Base-by-base conservation (phyloP, 2,113 vertebrate genomes). In the Equus quagga region DNA sequence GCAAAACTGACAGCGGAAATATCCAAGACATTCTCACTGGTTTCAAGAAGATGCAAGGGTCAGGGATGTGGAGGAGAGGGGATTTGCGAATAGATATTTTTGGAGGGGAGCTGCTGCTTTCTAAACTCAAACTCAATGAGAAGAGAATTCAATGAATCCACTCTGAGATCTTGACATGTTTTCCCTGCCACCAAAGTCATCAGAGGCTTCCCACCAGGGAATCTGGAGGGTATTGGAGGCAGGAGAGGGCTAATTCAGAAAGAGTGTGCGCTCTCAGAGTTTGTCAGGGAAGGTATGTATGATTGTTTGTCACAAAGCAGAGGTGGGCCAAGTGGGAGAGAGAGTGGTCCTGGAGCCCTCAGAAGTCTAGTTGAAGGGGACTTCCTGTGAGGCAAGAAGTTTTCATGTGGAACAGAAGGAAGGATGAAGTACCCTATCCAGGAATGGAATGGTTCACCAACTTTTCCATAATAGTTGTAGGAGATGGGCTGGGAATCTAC, bases 251-350 rank as follows among this genome's bases (percentile, higher is more conserved):
- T 60, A 36, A 69, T 67, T 44, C 17, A 94, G 56, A 26, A 54
- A 36, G 17, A 89, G 11, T 0, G 11, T 67, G 7, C 1, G 5
- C 24, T 24, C 62, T 54, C 17, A 33, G 41, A 64, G 2, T 60
- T 18, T 81, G 8, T 36, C 65, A 86, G 41, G 24, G 4, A n/a
- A 82, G 94, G 19, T 56, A 26, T 36, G 1, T 11, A 23, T 23
- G 64, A 33, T 23, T 58, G 15, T 5, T 97, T 89, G 33, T 36
- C 13, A 94, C 6, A 89, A 78, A 65, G 60, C n/a, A 86, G 26
- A 89, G 26, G 28, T 54, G 9, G 23, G 23, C 3, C 56, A 36
- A 76, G 58, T 17, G 31, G 23, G 19, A 28, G 5, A 69, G 4
- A 23, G 5, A 28, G 28, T 13, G 28, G 6, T 76, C 36, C 12